These are phyloP conservation scores for Syngnathus rostellatus DNA, from an alignment of 2,797 vertebrate genomes.

Conservation along the genomic window DNA sequence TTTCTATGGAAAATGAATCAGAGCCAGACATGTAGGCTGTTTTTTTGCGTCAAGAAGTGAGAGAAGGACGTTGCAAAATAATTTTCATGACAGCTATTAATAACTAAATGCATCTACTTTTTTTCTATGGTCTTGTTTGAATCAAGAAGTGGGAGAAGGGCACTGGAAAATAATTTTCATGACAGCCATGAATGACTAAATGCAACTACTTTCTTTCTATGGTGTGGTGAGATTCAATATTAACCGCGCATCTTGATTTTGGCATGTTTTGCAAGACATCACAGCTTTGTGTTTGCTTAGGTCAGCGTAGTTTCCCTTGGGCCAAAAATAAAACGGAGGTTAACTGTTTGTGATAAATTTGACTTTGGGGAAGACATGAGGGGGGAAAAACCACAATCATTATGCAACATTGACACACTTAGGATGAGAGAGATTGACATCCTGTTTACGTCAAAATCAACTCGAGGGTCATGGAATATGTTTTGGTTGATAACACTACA, in stretches of 20 bases:
- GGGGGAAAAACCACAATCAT: not conserved
- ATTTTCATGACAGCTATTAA: not conserved
- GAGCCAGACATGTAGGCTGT: not conserved
- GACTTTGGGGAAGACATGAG: not conserved
- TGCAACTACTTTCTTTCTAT: not conserved
- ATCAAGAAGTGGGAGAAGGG: not conserved
- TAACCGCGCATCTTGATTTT: constrained; percentile 17
- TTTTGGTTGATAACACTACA: not conserved
- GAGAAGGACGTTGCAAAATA: not conserved
- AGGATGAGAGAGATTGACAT: constrained; percentile 34
- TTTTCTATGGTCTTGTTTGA: too few species aligned
- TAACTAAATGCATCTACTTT: not conserved
- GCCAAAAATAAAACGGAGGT: not conserved
- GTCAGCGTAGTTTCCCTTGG: constrained; percentile 17
- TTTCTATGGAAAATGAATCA: not conserved
- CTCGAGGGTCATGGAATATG: not conserved
- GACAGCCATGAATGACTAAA: not conserved
- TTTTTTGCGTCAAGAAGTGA: not conserved
- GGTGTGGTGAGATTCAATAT: constrained; percentile 33
- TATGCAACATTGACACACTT: not conserved
- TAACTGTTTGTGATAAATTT: not conserved
- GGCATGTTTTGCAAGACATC: constrained; percentile 35
- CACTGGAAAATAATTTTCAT: not conserved
- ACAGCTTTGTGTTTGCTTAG: constrained; percentile 11
- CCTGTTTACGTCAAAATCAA: constrained; percentile 39